Conservation (phyloP, 2,113 vertebrate species). For the Hippolais icterina region DNA sequence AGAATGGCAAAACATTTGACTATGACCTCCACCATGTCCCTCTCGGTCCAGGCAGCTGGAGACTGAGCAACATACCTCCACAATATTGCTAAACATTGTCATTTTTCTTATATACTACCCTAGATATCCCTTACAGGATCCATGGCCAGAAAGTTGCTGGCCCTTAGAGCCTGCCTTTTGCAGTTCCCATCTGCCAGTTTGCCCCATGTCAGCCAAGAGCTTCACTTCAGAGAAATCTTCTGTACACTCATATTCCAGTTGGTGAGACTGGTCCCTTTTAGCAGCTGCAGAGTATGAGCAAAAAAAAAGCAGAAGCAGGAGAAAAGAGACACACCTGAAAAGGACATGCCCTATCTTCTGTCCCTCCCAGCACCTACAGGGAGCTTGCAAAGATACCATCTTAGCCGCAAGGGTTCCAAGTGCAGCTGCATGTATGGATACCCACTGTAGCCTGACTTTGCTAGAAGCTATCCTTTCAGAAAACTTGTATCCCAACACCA, state of each 20-base stretch:
- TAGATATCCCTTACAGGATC: background rate
- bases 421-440: background rate
- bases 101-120: background rate
- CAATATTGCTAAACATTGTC: background rate
- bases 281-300: background rate
- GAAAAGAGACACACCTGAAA: background rate
- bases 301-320: background rate
- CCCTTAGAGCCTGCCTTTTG: background rate
- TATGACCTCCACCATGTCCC: background rate
- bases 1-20: background rate
- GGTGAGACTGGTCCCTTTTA: background rate
- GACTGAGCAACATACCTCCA: background rate
- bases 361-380: background rate
- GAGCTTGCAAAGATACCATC: fast-evolving
- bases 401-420: background rate
- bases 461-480: background rate
- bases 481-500: background rate
- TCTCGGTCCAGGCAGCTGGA: background rate
- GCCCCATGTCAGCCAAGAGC: background rate
- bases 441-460: background rate
- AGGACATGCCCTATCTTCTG: background rate
- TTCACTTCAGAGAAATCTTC: background rate
- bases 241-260: background rate
- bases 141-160: background rate
- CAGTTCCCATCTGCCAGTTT: background rate